A percentile compares a stretch with the other conserved stretches of the same genome.
phyloP scores from a whole-genome alignment of 2,113 vertebrate genomes.

The Callionymus lyra region DNA sequence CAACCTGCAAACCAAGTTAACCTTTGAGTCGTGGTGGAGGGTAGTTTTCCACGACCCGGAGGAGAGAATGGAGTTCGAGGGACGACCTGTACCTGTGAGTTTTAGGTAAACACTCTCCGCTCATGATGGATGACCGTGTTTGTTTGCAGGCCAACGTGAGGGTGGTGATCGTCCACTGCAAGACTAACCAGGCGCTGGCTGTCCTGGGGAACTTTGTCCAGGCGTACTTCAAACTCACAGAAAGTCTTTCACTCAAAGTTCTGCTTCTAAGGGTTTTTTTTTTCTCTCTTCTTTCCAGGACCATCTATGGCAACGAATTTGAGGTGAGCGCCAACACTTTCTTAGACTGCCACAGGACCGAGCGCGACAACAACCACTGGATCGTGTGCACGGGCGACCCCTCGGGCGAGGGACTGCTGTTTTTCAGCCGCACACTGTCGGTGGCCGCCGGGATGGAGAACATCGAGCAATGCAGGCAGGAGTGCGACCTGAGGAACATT shows the following conservation, averaged over 20 bases:
- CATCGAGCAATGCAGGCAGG: too few relatives aligned
- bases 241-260: constrained; percentile 21
- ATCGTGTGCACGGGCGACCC: constrained; percentile 71
- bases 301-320: constrained; percentile 75
- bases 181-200: constrained; percentile 80
- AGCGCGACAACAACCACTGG: constrained; percentile 83
- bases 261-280: background rate
- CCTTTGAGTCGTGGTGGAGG: too few relatives aligned
- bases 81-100: too few relatives aligned
- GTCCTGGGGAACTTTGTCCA: constrained; percentile 53
- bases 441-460: background rate
- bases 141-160: constrained; percentile 71
- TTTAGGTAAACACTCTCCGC: too few relatives aligned
- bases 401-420: constrained; percentile 21
- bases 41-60: too few relatives aligned
- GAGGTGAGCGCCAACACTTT: constrained; percentile 82
- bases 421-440: constrained; percentile 32
- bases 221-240: too few relatives aligned
- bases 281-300: constrained; percentile 61
- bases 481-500: too few relatives aligned
- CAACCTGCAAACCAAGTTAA: too few relatives aligned
- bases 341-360: constrained; percentile 74
- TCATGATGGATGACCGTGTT: background rate
- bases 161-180: constrained; percentile 74
- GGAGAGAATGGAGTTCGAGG: too few relatives aligned